phyloP scores from a whole-genome alignment of 2,888 invertebrate genomes.

The Folsomia manolachei region DNA sequence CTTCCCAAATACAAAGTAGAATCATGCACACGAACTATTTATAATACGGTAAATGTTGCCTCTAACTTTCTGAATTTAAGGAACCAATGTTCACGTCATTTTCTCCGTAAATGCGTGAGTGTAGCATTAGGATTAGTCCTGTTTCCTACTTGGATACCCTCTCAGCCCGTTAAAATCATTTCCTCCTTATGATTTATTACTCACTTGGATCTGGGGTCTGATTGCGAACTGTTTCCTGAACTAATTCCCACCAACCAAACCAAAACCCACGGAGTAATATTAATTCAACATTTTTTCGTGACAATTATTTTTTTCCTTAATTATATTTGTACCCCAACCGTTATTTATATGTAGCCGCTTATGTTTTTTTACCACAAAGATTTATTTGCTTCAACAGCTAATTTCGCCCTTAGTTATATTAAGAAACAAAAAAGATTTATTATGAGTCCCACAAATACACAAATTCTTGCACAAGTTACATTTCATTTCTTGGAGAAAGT shows the following conservation, averaged over 20 bases:
- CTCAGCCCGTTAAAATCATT: slow-evolving; percentile 28
- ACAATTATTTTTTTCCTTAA: not conserved
- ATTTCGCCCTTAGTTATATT: not conserved
- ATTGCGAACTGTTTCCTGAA: slow-evolving; percentile 4
- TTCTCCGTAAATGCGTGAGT: too few relatives aligned
- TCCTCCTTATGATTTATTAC: slow-evolving; percentile 44
- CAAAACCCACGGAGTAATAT: too few relatives aligned
- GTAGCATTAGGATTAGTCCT: not conserved
- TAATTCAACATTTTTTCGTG: not conserved
- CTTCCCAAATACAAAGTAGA: too few relatives aligned
- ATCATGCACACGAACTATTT: too few relatives aligned
- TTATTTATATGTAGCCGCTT: too few relatives aligned
- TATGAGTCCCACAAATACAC: not conserved
- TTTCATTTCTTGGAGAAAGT: not conserved
- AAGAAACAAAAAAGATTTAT: not conserved
- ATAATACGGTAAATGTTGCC: not conserved
- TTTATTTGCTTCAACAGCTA: not conserved
- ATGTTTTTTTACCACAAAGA: not conserved
- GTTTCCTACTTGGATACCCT: not conserved
- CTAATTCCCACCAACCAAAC: slow-evolving; percentile 3
- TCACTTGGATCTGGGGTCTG: slow-evolving; percentile 1
- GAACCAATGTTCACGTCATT: too few relatives aligned
- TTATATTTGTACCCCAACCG: not conserved
- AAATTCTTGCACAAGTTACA: not conserved
- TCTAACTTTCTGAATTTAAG: not conserved